phyloP scores from a whole-genome alignment of 2,888 invertebrate genomes.

The Gryllus longicercus region DNA sequence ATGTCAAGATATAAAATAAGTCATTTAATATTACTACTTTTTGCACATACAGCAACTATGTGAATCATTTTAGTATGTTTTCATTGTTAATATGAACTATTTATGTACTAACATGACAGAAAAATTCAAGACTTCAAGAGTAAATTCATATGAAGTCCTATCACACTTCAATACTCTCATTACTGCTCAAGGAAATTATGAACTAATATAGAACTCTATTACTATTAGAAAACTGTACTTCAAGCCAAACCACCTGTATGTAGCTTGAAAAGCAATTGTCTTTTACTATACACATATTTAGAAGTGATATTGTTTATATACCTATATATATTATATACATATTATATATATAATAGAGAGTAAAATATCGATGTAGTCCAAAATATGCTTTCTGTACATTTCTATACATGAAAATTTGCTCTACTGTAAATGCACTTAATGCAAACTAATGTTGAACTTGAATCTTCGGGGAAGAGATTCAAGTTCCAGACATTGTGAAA shows the following conservation, averaged over 20 bases:
- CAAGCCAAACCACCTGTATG: constrained; percentile 6
- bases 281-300: constrained; percentile 26
- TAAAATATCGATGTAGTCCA: constrained; percentile 27
- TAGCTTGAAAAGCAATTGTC: constrained; percentile 27
- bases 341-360: constrained; percentile 22
- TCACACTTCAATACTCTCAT: constrained; percentile 17
- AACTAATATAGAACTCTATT: not conserved
- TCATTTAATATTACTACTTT: not conserved
- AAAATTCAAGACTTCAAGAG: constrained; percentile 17
- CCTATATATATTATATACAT: constrained; percentile 20
- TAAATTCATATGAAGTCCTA: not conserved
- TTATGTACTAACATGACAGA: not conserved
- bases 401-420: constrained; percentile 25
- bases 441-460: constrained; percentile 30
- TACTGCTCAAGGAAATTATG: constrained; percentile 10
- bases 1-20: not conserved
- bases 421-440: constrained; percentile 27
- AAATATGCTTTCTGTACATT: constrained; percentile 29
- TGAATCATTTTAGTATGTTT: not conserved
- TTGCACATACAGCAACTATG: not conserved
- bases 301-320: constrained; percentile 28
- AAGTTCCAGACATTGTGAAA: constrained; percentile 25
- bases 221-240: not conserved
- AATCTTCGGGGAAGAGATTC: constrained; percentile 36
- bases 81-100: not conserved